phyloP scores from a whole-genome alignment of 92 coral and sea anemone genomes.

The Phenganax stokvisi region DNA sequence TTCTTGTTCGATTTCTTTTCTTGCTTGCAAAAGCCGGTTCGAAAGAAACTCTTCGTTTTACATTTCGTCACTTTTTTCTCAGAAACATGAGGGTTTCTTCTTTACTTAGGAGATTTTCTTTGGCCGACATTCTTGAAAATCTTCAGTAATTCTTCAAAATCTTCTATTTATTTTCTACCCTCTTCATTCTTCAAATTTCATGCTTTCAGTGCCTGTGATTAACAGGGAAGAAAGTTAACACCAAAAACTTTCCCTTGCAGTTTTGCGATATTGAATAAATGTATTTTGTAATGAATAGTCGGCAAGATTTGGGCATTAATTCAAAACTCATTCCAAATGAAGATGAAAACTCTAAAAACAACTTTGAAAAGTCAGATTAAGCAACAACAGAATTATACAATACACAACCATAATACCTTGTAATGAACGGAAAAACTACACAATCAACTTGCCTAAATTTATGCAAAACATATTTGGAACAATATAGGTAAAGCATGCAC shows the following conservation, averaged over 20 bases:
- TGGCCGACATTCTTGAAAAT: slow-evolving; percentile 12
- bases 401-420: not conserved
- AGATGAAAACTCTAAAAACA: no score
- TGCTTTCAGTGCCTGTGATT: slow-evolving; percentile 41
- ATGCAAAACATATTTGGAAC: not conserved
- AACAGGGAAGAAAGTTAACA: slow-evolving; percentile 38
- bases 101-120: slow-evolving; percentile 29
- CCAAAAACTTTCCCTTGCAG: not conserved
- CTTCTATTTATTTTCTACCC: slow-evolving; percentile 36
- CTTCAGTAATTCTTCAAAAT: slow-evolving; percentile 32
- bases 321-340: not conserved
- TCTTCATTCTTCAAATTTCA: slow-evolving; percentile 38
- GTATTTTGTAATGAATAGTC: not conserved
- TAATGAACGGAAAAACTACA: not conserved
- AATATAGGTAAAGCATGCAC: no score
- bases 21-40: slow-evolving; percentile 22
- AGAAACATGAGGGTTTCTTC: slow-evolving; percentile 24
- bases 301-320: not conserved
- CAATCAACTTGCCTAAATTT: not conserved
- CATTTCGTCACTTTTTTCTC: slow-evolving; percentile 15
- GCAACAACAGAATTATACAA: not conserved
- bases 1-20: slow-evolving; percentile 23
- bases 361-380: not conserved
- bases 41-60: slow-evolving; percentile 29
- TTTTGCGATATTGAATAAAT: not conserved